These are phyloP conservation scores for Vespertilio murinus DNA, from an alignment of 2,797 vertebrate species.

Conservation along the genomic window DNA sequence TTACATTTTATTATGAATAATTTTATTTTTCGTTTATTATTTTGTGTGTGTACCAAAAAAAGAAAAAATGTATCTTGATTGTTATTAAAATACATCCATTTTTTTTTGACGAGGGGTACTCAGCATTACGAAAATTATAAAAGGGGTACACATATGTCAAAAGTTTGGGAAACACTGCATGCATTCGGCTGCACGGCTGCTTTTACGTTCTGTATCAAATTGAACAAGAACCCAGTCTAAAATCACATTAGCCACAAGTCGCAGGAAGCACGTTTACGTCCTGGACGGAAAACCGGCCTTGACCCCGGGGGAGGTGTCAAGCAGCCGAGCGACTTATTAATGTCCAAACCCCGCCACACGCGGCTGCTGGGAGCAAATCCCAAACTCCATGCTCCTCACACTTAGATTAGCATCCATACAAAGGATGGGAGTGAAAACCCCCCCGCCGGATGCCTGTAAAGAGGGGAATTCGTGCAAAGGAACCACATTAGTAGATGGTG, in stretches of 20 bases:
- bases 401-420: conserved; percentile 84
- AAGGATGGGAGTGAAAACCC: conserved; percentile 84
- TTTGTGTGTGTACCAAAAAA: too few relatives aligned
- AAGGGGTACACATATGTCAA: too few relatives aligned
- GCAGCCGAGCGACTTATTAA: conserved; percentile 76
- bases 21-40: too few relatives aligned
- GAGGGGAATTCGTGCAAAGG: conserved; percentile 81
- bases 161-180: too few relatives aligned
- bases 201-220: neutral
- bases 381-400: conserved; percentile 82
- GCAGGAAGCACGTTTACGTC: conserved; percentile 39
- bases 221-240: neutral
- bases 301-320: conserved; percentile 49
- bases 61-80: too few relatives aligned
- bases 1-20: too few relatives aligned
- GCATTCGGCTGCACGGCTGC: neutral
- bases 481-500: conserved; percentile 79
- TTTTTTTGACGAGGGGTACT: too few relatives aligned
- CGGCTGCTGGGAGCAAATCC: conserved; percentile 81
- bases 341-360: conserved; percentile 77
- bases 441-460: conserved; percentile 75
- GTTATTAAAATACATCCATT: too few relatives aligned
- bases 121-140: too few relatives aligned
- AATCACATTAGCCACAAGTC: conserved; percentile 11
- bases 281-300: conserved; percentile 10